Evolutionary conservation across 2,797 vertebrate genomes (phyloP).

Genomic region (Cyprinodon diabolis): DNA sequence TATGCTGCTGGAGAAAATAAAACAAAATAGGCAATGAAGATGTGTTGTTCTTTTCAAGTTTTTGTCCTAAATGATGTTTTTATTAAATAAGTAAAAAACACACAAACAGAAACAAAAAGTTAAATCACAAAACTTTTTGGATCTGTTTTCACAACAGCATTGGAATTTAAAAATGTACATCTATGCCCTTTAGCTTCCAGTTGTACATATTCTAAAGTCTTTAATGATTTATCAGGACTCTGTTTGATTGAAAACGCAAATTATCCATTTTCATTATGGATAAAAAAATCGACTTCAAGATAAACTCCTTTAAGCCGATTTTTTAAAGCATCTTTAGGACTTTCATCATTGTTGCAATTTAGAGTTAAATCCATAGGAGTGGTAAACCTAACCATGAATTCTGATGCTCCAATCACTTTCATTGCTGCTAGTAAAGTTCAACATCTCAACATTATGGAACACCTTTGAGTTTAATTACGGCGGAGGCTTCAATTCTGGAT

Average conservation of each 20-base stretch:
- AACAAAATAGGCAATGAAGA: slow-evolving; percentile 20
- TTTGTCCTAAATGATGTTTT: not conserved
- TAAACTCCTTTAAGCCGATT: not conserved
- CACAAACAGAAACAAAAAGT: not conserved
- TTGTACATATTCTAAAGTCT: no score
- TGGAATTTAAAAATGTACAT: not conserved
- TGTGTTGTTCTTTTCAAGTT: not conserved
- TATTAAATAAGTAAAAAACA: not conserved
- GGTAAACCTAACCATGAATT: no score
- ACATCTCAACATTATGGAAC: no score
- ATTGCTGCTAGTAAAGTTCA: no score
- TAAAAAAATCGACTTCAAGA: no score
- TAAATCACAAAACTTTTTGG: not conserved
- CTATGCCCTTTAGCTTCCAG: no score
- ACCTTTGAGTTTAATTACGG: no score
- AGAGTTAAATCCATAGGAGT: no score
- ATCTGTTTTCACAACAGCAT: not conserved
- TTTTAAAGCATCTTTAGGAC: no score
- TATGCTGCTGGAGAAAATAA: slow-evolving; percentile 54
- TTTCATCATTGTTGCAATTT: no score
- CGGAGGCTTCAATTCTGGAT: no score
- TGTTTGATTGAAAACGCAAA: not conserved
- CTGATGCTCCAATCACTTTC: no score
- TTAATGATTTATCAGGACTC: not conserved
- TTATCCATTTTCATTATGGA: not conserved